These are phyloP conservation scores for Triplophysa rosa DNA, from an alignment of 2,113 vertebrate species.

Conservation along the genomic window DNA sequence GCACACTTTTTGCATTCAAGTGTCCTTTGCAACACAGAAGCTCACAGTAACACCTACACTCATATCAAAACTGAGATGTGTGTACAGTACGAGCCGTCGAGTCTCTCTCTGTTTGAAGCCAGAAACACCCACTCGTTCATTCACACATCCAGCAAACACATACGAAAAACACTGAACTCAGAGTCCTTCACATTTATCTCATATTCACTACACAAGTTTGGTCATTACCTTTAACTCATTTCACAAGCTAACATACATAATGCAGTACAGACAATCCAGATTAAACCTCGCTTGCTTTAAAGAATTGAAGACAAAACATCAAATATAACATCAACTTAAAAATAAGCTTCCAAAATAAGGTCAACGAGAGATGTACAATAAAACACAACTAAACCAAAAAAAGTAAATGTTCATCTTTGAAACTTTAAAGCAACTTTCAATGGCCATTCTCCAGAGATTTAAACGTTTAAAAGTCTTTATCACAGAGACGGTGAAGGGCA, in stretches of 20 bases:
- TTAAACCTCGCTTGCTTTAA: too few relatives aligned
- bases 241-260: background rate
- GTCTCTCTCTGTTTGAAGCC: constrained; percentile 20
- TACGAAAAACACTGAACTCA: background rate
- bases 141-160: constrained; percentile 44
- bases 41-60: constrained; percentile 13
- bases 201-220: too few relatives aligned
- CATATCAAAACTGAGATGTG: background rate
- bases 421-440: background rate
- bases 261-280: background rate
- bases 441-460: constrained; percentile 2
- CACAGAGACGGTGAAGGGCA: background rate
- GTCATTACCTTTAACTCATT: too few relatives aligned
- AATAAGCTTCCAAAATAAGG: too few relatives aligned
- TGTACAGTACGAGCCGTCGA: background rate
- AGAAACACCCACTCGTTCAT: constrained; percentile 44
- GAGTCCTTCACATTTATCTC: constrained; percentile 3
- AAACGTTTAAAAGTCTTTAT: background rate
- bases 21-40: background rate
- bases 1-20: background rate
- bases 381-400: background rate
- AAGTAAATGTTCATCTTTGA: background rate
- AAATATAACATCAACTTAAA: too few relatives aligned
- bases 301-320: too few relatives aligned
- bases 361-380: too few relatives aligned